Evolutionary conservation across 1,140 invertebrate species (phyloP).

Genomic region (Drosophila kikkawai): DNA sequence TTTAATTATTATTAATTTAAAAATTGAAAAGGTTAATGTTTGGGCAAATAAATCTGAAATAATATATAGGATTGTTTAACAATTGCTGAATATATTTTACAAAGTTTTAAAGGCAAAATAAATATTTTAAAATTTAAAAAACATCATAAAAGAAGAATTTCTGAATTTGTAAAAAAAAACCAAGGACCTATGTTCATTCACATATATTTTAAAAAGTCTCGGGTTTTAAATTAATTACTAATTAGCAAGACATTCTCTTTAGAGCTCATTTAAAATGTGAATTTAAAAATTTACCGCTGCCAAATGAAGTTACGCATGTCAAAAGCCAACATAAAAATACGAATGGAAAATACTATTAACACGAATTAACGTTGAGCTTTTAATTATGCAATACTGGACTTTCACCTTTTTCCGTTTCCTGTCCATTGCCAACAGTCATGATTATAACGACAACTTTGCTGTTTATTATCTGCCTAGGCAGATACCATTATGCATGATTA

Average conservation of each 20-base stretch:
- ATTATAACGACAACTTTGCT: constrained; percentile 28
- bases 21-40: background rate
- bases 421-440: constrained; percentile 20
- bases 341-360: background rate
- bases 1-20: background rate
- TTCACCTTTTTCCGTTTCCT: constrained; percentile 9
- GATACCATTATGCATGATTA: constrained; percentile 61
- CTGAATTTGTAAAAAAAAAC: background rate
- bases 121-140: background rate
- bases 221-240: background rate
- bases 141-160: background rate
- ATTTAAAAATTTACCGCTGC: background rate
- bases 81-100: background rate
- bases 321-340: constrained; percentile 1
- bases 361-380: constrained; percentile 9
- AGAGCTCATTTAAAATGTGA: background rate
- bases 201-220: background rate
- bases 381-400: constrained; percentile 2
- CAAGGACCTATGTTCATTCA: background rate
- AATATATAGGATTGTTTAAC: background rate
- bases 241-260: background rate
- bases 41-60: background rate
- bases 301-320: constrained; percentile 3
- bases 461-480: constrained; percentile 54
- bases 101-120: background rate